Conservation (phyloP, 2,113 vertebrate species). For the Synchiropus splendidus region DNA sequence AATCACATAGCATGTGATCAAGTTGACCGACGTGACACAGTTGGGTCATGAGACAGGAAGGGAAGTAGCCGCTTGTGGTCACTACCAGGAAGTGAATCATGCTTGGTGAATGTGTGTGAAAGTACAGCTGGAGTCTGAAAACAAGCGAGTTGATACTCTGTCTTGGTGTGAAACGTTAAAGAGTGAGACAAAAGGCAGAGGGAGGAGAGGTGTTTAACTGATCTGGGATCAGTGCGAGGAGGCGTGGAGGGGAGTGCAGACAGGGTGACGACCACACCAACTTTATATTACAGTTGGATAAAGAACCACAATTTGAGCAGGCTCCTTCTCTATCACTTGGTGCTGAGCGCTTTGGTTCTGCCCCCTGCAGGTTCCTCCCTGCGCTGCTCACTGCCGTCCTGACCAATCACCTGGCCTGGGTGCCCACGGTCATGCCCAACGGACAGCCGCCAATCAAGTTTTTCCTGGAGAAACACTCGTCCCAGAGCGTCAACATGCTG, state of each 20-base stretch:
- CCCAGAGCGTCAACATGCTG: slow-evolving; percentile 93
- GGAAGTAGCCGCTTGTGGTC: slow-evolving; percentile 46
- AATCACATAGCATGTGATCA: too few species aligned
- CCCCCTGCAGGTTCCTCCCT: slow-evolving; percentile 81
- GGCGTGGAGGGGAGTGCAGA: too few species aligned
- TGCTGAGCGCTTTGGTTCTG: too few species aligned
- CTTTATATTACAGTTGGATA: too few species aligned
- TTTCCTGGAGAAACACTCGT: slow-evolving; percentile 98
- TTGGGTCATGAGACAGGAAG: slow-evolving; percentile 53
- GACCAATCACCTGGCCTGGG: slow-evolving; percentile 97
- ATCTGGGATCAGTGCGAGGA: too few species aligned
- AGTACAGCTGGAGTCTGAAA: slow-evolving; percentile 1
- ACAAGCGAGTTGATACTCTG: not conserved
- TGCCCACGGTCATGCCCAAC: slow-evolving; percentile 97
- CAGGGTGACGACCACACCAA: too few species aligned
- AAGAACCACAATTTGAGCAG: too few species aligned
- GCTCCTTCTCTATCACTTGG: too few species aligned
- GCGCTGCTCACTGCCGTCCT: slow-evolving; percentile 93
- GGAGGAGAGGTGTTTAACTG: too few species aligned
- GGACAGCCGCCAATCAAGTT: slow-evolving; percentile 95
- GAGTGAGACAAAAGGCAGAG: too few species aligned
- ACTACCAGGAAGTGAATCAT: slow-evolving; percentile 41
- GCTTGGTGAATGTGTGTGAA: slow-evolving; percentile 1
- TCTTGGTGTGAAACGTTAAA: not conserved
- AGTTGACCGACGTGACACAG: slow-evolving; percentile 8